phyloP scores from a whole-genome alignment of 1,140 invertebrate species.

The Dinoponera quadriceps region DNA sequence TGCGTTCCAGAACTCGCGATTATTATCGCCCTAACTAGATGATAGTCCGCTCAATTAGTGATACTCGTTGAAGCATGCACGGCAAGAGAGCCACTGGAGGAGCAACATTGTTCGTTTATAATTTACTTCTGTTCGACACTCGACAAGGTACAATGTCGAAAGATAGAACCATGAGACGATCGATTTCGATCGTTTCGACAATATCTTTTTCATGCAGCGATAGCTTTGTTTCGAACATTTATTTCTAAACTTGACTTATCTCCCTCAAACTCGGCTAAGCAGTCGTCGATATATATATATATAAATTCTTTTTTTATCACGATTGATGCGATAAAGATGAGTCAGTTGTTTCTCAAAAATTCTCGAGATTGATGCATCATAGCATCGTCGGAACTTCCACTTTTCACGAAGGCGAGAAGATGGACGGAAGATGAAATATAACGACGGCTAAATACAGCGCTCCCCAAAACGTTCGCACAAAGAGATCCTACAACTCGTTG shows the following conservation, averaged over 20 bases:
- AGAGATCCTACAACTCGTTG: background rate
- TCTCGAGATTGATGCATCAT: too few relatives aligned
- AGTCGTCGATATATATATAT: background rate
- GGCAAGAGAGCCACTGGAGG: background rate
- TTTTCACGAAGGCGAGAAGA: background rate
- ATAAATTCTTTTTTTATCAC: background rate
- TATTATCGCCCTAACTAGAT: background rate
- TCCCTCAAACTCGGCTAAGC: background rate
- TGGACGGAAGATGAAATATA: background rate
- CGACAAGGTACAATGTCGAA: background rate
- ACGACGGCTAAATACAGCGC: background rate
- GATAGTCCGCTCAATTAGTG: background rate
- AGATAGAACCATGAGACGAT: too few relatives aligned
- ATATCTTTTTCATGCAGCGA: background rate
- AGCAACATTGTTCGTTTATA: conserved; percentile 26
- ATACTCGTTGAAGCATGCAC: background rate
- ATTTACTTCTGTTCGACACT: background rate
- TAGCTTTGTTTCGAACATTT: background rate
- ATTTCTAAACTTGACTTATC: background rate
- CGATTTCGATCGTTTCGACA: background rate
- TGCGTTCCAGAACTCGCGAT: background rate
- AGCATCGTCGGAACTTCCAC: too few relatives aligned
- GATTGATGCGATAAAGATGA: conserved; percentile 1
- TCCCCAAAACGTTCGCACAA: background rate
- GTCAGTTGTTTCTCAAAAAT: background rate